Base-by-base conservation (phyloP, 1,140 invertebrate species). In the Neuroterus valhalla region DNA sequence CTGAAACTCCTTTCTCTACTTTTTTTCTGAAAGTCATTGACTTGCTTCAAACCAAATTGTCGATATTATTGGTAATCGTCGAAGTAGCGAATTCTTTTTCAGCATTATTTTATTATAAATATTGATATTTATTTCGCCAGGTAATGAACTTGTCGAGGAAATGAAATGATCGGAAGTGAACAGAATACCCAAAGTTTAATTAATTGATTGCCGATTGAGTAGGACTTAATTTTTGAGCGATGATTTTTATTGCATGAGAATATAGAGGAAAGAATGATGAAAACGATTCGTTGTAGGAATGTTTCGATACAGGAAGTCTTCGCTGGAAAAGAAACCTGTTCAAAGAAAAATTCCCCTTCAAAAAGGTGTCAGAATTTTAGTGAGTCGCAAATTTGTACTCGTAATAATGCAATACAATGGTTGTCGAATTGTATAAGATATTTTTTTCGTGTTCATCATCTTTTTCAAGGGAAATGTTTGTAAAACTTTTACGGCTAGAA, bases 391-490 rank as follows among this genome's bases (percentile, higher is more conserved):
- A 62, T 62, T 62, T 62, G 23, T 62, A 62, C 52, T 55, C 52
- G 15, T 26, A 62, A 23, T 26, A 62, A 23, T 31, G 55, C 55
- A 26, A 62, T 62, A 15, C 31, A 62, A 62, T 62, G 31, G 55
- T 62, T 26, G 31, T 26, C 26, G 31, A 31, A 26, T 62, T 62
- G 55, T 62, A 62, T 14, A 62, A n/a, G 31, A 62, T 38, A 62
- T 38, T 26, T 26, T 62, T 62, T 12, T 23, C 26, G 11, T 8
- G 17, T 48, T 48, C 46, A n/a, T 62, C 55, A 62, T 62, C 55
- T 62, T 62, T 62, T 62, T 62, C 12, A 62, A 62, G 55, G 55
- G 55, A 31, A 62, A 31, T 38, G 19, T 55, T 62, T 62, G 55
- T 62, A 38, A 62, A 62, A n/a, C 23, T 62, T 62, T 62, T 62